Conservation (phyloP, 2,113 vertebrate genomes). For the Taxidea taxus region DNA sequence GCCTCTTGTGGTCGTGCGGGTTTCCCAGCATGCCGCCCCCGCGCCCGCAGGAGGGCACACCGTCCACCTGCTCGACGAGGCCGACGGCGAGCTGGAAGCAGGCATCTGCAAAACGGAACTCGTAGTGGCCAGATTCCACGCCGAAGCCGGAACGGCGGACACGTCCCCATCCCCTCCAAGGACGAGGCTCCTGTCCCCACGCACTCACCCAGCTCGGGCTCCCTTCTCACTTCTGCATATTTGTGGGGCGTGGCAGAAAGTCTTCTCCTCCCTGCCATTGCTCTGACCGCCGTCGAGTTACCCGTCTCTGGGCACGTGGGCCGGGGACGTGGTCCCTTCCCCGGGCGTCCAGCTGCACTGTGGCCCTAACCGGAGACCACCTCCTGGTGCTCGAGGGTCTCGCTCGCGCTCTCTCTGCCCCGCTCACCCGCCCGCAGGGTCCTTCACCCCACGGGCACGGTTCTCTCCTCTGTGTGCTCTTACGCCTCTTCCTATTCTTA, state of each 20-base stretch:
- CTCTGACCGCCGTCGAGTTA: not conserved
- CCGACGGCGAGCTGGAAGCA: not conserved
- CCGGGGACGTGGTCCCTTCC: not conserved
- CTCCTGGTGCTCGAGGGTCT: not conserved
- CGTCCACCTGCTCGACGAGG: no score
- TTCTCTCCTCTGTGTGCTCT: rapidly evolving
- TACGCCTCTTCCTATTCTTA: rapidly evolving
- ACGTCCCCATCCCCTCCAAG: rapidly evolving
- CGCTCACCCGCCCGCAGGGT: not conserved
- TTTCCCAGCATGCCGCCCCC: not conserved
- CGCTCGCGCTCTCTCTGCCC: rapidly evolving
- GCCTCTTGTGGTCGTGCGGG: not conserved
- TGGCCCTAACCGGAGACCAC: not conserved
- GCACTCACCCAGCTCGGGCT: not conserved
- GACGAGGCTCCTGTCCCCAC: not conserved
- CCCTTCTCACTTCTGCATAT: not conserved
- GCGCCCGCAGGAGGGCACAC: not conserved
- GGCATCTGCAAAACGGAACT: not conserved
- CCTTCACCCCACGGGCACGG: not conserved
- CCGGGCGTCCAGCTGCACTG: no score
- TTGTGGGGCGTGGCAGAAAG: not conserved
- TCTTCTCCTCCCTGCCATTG: no score
- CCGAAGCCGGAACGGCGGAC: not conserved
- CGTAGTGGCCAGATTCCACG: not conserved
- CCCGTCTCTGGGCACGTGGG: not conserved